Evolutionary conservation across 2,888 invertebrate genomes (phyloP).

Genomic region (Campaea margaritaria): DNA sequence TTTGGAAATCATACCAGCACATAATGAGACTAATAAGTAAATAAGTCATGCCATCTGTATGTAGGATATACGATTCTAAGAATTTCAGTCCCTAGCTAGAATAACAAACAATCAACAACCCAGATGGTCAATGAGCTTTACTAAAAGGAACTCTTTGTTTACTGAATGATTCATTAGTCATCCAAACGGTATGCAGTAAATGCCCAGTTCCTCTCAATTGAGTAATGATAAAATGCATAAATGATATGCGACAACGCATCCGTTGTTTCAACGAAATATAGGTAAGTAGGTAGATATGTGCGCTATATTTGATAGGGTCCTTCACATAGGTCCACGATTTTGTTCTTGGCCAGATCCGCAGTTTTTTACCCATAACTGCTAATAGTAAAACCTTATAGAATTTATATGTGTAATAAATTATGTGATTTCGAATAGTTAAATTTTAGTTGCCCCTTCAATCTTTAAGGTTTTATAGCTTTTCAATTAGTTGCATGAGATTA

Average conservation of each 20-base stretch:
- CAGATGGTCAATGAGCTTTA: slow-evolving; percentile 36
- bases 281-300: neutral
- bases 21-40: too few relatives aligned
- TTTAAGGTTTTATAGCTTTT: too few relatives aligned
- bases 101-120: slow-evolving; percentile 35
- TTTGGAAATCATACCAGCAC: too few relatives aligned
- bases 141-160: slow-evolving; percentile 39
- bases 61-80: slow-evolving; percentile 17
- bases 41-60: neutral
- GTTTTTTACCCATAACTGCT: too few relatives aligned
- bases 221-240: slow-evolving; percentile 20
- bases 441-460: too few relatives aligned
- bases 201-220: slow-evolving; percentile 22
- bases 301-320: too few relatives aligned
- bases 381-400: too few relatives aligned
- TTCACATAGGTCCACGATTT: too few relatives aligned
- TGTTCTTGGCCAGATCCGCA: too few relatives aligned
- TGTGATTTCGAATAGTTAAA: too few relatives aligned
- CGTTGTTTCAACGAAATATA: slow-evolving; percentile 28
- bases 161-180: slow-evolving; percentile 38
- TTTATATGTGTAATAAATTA: neutral
- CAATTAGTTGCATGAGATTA: too few relatives aligned
- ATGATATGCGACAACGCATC: slow-evolving; percentile 46
- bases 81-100: slow-evolving; percentile 29
- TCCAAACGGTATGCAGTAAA: slow-evolving; percentile 34